Conservation (phyloP, 1,140 invertebrate species). For the Zaprionus ghesquierei region DNA sequence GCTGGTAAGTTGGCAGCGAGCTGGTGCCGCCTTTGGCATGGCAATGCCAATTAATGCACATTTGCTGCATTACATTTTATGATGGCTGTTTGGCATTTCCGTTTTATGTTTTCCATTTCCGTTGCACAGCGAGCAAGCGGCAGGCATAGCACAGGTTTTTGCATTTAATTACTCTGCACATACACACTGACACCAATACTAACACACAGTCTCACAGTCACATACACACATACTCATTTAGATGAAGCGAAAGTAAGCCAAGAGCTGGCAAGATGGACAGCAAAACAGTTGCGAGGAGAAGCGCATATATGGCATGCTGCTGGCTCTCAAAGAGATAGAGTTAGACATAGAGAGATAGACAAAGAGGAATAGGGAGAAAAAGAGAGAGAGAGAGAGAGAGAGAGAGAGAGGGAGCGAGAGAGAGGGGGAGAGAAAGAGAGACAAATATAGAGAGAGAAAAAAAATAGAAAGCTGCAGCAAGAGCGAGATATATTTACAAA, state of each 20-base stretch:
- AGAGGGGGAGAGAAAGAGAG: no score
- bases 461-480: no score
- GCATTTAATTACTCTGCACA: conserved; percentile 50
- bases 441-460: no score
- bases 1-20: no score
- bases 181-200: not conserved
- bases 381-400: no score
- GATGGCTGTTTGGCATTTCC: conserved; percentile 48
- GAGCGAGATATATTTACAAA: not conserved
- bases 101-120: conserved; percentile 59
- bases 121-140: conserved; percentile 21
- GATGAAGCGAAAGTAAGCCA: not conserved
- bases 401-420: no score
- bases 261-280: not conserved
- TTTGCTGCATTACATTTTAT: conserved; percentile 55
- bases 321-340: no score
- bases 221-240: not conserved
- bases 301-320: no score
- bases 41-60: conserved; percentile 59
- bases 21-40: no score
- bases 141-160: conserved; percentile 34
- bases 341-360: no score
- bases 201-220: not conserved
- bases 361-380: no score
- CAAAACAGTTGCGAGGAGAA: no score